A percentile compares a stretch with the other conserved stretches of the same genome.
Evolutionary conservation across 2,888 invertebrate genomes (phyloP).

Genomic region (Tryphoninae sp.): DNA sequence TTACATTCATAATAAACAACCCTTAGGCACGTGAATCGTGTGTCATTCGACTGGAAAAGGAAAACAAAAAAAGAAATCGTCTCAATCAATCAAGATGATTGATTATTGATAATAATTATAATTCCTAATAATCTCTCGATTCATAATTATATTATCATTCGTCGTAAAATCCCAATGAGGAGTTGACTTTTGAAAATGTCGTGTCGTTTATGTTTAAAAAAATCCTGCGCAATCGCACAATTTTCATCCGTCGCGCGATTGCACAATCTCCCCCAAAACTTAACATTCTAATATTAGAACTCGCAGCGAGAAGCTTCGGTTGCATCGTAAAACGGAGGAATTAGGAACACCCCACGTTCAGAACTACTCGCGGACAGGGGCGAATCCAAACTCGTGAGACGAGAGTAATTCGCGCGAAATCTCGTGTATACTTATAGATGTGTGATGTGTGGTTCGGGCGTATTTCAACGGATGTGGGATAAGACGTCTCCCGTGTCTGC

Average conservation of each 20-base stretch:
- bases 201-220: background rate
- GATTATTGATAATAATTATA: background rate
- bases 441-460: background rate
- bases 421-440: background rate
- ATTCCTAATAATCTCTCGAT: too few species aligned
- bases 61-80: background rate
- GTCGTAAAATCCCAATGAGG: too few species aligned
- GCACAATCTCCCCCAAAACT: constrained; percentile 36
- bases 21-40: background rate
- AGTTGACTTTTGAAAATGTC: background rate
- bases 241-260: background rate
- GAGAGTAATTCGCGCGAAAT: constrained; percentile 37
- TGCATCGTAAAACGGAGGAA: constrained; percentile 54
- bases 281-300: constrained; percentile 42
- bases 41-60: background rate
- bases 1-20: background rate
- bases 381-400: background rate
- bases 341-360: constrained; percentile 43
- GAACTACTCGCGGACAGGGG: constrained; percentile 9
- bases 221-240: constrained; percentile 3
- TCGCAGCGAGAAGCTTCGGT: constrained; percentile 14
- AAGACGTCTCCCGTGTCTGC: constrained; percentile 43
- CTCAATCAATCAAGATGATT: background rate
- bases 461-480: constrained; percentile 50
- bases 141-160: too few species aligned